These are phyloP conservation scores for Magallana ariakensis DNA, from an alignment of 1,140 invertebrate genomes.

Conservation along the genomic window DNA sequence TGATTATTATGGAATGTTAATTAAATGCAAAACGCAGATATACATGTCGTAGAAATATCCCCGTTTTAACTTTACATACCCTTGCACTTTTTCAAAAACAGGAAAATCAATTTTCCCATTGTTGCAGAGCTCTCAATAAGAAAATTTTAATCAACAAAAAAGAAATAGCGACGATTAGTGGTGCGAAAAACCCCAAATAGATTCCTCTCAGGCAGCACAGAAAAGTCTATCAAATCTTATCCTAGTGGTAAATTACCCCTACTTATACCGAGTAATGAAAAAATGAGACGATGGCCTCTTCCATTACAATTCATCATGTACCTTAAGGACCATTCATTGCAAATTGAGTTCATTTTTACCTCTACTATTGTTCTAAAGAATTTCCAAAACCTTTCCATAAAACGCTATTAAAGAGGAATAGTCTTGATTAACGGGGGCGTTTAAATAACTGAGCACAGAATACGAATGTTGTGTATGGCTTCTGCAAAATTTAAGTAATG, in stretches of 20 bases:
- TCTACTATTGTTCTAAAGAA: no score
- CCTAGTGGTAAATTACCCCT: neutral
- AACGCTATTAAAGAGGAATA: no score
- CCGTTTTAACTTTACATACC: neutral
- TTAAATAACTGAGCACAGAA: no score
- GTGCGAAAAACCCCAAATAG: constrained; percentile 4
- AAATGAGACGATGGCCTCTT: no score
- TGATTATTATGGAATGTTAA: neutral
- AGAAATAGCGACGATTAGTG: neutral
- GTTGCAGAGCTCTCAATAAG: neutral
- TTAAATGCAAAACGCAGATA: neutral
- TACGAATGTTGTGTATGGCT: no score
- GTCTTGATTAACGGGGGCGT: no score
- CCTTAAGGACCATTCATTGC: no score
- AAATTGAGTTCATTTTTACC: no score
- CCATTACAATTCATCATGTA: no score
- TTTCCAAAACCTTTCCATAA: no score
- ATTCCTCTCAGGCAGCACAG: neutral
- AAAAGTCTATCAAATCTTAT: neutral
- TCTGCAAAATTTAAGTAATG: no score
- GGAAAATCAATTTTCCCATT: neutral
- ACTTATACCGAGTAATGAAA: neutral
- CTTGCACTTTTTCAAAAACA: constrained; percentile 4
- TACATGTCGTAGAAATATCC: neutral
- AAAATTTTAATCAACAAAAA: neutral